Conservation (phyloP, 92 coral and sea anemone species). For the Diadumene lineata region DNA sequence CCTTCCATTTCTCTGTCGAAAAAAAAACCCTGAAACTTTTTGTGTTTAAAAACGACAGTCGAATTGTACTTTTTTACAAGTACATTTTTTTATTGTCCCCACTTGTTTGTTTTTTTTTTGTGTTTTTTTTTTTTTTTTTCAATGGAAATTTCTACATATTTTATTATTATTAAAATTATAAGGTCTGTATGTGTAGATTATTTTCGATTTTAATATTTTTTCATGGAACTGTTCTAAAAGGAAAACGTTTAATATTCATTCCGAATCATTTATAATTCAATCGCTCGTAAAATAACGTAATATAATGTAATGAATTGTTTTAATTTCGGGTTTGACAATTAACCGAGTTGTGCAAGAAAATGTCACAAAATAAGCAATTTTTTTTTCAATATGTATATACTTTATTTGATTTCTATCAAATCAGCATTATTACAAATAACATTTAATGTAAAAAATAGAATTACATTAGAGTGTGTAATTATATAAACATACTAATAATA, state of each 20-base stretch:
- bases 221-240: neutral
- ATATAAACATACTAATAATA: too few species aligned
- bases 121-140: neutral
- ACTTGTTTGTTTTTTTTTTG: neutral
- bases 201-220: neutral
- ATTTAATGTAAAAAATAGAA: too few species aligned
- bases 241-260: neutral
- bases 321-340: too few species aligned
- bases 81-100: neutral
- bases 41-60: neutral
- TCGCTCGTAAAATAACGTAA: neutral
- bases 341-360: too few species aligned
- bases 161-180: too few species aligned
- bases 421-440: too few species aligned
- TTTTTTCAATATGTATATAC: too few species aligned
- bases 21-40: conserved; percentile 6
- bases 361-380: too few species aligned
- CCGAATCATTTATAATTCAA: neutral
- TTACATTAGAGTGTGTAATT: too few species aligned
- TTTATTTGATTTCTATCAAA: too few species aligned
- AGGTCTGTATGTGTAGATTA: neutral
- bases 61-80: too few species aligned
- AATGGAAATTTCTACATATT: neutral
- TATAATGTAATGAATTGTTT: neutral
- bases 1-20: neutral